These are phyloP conservation scores for Leptothorax acervorum DNA, from an alignment of 2,888 invertebrate species.

Conservation along the genomic window DNA sequence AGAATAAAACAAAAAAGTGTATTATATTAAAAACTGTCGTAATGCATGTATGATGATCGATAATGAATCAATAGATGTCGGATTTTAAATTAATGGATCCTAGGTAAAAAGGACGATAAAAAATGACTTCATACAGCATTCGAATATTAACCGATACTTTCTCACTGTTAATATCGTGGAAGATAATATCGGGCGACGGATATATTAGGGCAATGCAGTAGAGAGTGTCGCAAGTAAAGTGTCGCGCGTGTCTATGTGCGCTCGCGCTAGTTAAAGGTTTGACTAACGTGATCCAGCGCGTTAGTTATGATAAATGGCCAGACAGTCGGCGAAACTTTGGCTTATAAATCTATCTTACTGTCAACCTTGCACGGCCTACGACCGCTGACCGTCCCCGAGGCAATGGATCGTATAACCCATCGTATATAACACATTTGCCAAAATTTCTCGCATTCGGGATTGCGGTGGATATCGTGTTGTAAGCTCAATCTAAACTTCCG, in stretches of 20 bases:
- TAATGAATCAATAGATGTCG: not conserved
- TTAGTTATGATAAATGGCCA: constrained; percentile 54
- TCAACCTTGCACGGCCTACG: constrained; percentile 47
- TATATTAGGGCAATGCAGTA: constrained; percentile 24
- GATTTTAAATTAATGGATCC: not conserved
- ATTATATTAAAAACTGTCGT: not conserved
- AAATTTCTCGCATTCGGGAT: constrained; percentile 44
- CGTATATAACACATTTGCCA: constrained; percentile 47
- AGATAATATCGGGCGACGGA: constrained; percentile 27
- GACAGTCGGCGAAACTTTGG: constrained; percentile 56
- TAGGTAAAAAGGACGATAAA: not conserved
- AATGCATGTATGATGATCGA: not conserved
- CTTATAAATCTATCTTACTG: constrained; percentile 63
- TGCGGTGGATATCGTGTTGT: constrained; percentile 25
- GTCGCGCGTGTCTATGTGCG: constrained; percentile 36
- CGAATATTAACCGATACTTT: constrained; percentile 1
- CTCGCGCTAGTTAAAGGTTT: constrained; percentile 37
- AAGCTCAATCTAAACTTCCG: constrained; percentile 31
- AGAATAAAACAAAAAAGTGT: not conserved
- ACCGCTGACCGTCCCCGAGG: constrained; percentile 40
- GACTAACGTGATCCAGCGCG: constrained; percentile 42
- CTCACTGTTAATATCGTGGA: not conserved
- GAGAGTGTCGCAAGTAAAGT: constrained; percentile 37
- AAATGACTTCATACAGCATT: not conserved
- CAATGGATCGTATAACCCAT: constrained; percentile 29